These are phyloP conservation scores for Cremastobaeus sp. DNA, from an alignment of 2,888 invertebrate species.

Conservation along the genomic window DNA sequence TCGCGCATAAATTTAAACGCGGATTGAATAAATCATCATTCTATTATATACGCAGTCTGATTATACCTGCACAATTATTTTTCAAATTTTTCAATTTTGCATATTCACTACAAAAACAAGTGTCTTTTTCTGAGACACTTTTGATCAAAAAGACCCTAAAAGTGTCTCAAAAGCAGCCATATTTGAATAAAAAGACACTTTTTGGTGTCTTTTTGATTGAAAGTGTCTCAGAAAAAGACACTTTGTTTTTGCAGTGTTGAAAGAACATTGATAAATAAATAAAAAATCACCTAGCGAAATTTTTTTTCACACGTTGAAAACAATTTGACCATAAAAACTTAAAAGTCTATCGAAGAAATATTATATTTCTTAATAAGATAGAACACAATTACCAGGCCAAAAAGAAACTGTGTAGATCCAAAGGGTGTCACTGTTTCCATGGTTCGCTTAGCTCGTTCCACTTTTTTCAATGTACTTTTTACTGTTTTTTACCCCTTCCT, in stretches of 20 bases:
- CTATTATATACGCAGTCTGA: constrained; percentile 20
- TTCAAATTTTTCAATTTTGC: no score
- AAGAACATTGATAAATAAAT: no score
- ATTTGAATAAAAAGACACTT: no score
- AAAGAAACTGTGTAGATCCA: constrained; percentile 11
- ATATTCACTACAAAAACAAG: no score
- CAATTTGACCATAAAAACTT: not conserved
- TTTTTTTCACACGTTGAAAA: no score
- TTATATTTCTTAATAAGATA: constrained; percentile 4
- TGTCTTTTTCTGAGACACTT: no score
- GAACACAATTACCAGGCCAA: constrained; percentile 14
- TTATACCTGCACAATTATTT: constrained; percentile 7
- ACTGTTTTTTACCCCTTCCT: constrained; percentile 35
- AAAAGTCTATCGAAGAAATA: constrained; percentile 6
- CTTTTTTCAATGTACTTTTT: constrained; percentile 38
- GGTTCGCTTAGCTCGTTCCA: constrained; percentile 25
- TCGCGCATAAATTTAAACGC: constrained; percentile 20
- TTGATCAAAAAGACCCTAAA: no score
- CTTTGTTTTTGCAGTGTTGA: no score
- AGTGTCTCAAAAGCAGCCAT: no score
- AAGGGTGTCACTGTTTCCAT: constrained; percentile 32
- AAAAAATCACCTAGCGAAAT: no score
- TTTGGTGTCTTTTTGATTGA: no score
- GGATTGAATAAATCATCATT: constrained; percentile 26
- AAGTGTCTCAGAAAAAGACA: no score